Evolutionary conservation across 2,888 invertebrate species (phyloP).

Genomic region (Eupsilia transversa): DNA sequence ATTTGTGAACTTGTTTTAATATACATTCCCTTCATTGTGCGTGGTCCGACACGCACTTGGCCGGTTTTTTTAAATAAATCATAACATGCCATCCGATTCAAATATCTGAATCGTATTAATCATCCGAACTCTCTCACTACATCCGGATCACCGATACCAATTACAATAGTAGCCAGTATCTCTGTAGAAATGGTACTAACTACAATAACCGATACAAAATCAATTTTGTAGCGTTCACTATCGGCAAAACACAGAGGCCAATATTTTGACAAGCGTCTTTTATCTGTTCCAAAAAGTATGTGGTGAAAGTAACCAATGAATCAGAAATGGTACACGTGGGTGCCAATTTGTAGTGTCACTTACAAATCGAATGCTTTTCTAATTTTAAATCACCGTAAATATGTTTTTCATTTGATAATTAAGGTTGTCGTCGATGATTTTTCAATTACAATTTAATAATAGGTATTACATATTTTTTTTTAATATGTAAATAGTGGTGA

Average conservation of each 20-base stretch:
- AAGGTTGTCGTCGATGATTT: no score
- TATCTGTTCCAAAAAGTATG: neutral
- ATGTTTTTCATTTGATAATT: no score
- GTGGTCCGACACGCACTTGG: no score
- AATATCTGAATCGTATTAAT: neutral
- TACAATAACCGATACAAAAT: neutral
- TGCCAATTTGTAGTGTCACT: no score
- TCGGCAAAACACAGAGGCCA: neutral
- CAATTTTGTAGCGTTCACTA: neutral
- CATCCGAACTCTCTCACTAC: neutral
- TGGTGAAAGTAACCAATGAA: no score
- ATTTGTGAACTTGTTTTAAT: neutral
- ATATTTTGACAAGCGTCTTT: neutral
- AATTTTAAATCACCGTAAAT: no score
- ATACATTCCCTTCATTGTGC: no score
- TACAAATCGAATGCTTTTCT: no score
- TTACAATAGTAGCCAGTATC: neutral
- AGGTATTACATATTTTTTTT: no score
- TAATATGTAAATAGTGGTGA: no score
- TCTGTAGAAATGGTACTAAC: neutral
- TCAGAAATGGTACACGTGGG: no score
- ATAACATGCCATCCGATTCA: neutral
- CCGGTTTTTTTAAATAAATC: neutral
- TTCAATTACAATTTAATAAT: no score
- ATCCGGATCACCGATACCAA: neutral